Conservation (phyloP, 2,888 invertebrate genomes). For the Rhagonycha fulva region DNA sequence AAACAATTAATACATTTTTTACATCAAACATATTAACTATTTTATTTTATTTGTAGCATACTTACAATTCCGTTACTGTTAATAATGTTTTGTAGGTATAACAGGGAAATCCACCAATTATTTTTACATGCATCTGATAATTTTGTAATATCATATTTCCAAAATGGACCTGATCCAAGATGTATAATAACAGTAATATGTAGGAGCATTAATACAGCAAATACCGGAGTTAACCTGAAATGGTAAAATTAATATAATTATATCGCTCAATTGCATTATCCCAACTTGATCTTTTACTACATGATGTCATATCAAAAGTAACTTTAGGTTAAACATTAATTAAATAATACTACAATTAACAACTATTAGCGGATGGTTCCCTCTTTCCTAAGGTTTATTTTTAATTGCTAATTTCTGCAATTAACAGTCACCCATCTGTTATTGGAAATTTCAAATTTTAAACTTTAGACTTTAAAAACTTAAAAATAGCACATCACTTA, state of each 20-base stretch:
- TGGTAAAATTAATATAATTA: background rate
- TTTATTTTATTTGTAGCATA: background rate
- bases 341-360: no score
- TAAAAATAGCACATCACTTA: background rate
- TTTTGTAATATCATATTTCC: constrained; percentile 1
- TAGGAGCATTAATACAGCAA: constrained; percentile 49
- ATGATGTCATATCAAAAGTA: no score
- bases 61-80: constrained; percentile 13
- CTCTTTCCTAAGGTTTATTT: no score
- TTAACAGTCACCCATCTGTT: no score
- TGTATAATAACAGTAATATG: constrained; percentile 34
- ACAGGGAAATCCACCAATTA: background rate
- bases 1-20: no score
- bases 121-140: constrained; percentile 26
- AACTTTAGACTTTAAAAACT: background rate
- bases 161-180: constrained; percentile 44
- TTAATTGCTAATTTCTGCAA: no score
- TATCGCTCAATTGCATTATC: background rate
- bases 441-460: background rate
- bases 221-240: constrained; percentile 33
- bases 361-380: no score
- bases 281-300: no score
- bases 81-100: constrained; percentile 6
- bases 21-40: no score
- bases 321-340: no score